Percentiles rank a stretch among this genome's conserved stretches.
These are phyloP conservation scores for Aphis craccivora DNA, from an alignment of 1,140 invertebrate species.

Conservation along the genomic window DNA sequence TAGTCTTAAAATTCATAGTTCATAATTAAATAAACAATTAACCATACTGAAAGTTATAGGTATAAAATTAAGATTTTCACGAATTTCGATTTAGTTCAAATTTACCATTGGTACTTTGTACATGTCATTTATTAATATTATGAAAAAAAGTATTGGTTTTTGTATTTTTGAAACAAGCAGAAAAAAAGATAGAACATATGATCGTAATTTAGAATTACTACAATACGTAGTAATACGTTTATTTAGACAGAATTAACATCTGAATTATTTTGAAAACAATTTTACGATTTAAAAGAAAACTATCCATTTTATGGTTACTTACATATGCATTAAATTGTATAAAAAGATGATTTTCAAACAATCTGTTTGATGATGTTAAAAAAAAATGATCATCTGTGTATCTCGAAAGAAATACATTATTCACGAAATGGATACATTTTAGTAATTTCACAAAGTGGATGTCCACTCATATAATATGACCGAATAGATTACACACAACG, in stretches of 20 bases:
- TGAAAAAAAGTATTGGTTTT: background rate
- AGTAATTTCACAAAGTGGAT: background rate
- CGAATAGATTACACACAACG: constrained; percentile 9
- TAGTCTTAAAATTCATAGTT: background rate
- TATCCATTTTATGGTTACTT: background rate
- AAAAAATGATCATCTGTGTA: background rate
- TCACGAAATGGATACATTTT: background rate
- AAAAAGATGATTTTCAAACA: background rate
- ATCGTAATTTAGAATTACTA: no score
- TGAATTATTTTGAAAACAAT: background rate
- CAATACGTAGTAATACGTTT: no score
- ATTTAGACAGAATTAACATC: no score
- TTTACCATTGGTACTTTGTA: background rate
- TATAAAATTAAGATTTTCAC: no score
- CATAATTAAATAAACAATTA: no score
- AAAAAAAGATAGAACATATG: no score
- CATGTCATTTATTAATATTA: background rate
- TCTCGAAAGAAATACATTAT: background rate
- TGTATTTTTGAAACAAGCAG: background rate
- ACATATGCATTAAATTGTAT: background rate
- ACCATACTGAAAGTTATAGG: background rate
- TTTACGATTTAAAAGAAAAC: background rate
- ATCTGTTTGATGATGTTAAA: background rate
- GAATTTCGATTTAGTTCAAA: background rate
- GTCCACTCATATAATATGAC: background rate